phyloP scores from a whole-genome alignment of 2,113 vertebrate genomes.

The Gorsachius goisagi region DNA sequence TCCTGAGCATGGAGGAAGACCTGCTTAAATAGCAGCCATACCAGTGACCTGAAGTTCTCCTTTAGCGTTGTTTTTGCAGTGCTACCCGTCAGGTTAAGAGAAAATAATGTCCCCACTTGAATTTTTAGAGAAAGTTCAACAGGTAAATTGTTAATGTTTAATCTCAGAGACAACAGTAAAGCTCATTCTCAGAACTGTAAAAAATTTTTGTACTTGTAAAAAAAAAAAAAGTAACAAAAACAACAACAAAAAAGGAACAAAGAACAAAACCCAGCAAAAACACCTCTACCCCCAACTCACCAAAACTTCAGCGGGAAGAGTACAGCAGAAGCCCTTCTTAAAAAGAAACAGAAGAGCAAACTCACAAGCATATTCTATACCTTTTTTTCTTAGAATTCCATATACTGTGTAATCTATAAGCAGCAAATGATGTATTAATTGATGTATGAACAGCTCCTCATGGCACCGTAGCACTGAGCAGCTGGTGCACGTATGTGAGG shows the following conservation, averaged over 20 bases:
- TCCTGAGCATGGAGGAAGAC: too few species aligned
- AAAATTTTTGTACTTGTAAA: neutral
- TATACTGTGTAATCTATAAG: neutral
- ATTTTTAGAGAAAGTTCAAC: neutral
- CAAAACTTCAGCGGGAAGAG: neutral
- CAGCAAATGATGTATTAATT: neutral
- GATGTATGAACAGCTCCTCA: neutral
- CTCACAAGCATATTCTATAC: accelerated
- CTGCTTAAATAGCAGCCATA: too few species aligned
- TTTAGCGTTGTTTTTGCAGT: neutral
- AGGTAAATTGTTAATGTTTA: conserved; percentile 38
- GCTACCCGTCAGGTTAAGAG: neutral
- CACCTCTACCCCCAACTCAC: neutral
- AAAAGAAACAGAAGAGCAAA: neutral
- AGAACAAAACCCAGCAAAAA: neutral
- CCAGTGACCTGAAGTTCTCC: neutral
- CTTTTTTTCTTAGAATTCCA: neutral
- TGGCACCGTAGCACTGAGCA: neutral
- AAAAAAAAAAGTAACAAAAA: neutral
- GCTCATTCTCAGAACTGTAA: neutral
- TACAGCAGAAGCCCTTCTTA: neutral
- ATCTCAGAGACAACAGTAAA: neutral
- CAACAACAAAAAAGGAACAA: neutral
- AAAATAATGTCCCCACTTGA: neutral
- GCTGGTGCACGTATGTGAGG: neutral